Evolutionary conservation across 2,888 invertebrate genomes (phyloP).

Genomic region (Dysmachus trigonus): DNA sequence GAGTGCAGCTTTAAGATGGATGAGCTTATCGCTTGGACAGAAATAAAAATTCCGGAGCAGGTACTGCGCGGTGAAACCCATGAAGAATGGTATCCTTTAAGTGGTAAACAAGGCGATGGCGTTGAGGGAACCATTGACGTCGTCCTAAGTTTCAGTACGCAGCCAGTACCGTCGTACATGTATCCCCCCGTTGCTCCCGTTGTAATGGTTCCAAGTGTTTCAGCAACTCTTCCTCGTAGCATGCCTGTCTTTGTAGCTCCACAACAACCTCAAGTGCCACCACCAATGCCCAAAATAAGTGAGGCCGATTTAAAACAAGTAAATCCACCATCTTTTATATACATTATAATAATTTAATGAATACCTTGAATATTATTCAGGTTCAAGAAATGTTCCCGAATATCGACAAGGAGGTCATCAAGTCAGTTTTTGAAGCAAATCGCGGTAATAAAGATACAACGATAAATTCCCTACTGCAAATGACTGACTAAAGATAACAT

Average conservation of each 20-base stretch:
- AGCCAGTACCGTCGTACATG: slow-evolving; percentile 65
- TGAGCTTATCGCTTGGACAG: slow-evolving; percentile 94
- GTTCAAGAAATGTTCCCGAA: slow-evolving; percentile 97
- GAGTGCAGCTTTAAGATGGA: slow-evolving; percentile 97
- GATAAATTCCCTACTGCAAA: slow-evolving; percentile 88
- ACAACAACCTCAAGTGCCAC: slow-evolving; percentile 58
- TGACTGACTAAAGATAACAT: slow-evolving; percentile 69
- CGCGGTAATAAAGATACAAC: slow-evolving; percentile 89
- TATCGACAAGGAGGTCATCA: slow-evolving; percentile 91
- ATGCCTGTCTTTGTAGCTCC: slow-evolving; percentile 59
- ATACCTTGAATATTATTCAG: slow-evolving; percentile 63
- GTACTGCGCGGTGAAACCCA: slow-evolving; percentile 88
- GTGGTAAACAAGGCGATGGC: slow-evolving; percentile 94
- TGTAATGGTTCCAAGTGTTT: slow-evolving; percentile 73
- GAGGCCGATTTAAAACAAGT: slow-evolving; percentile 75
- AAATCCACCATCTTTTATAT: slow-evolving; percentile 44
- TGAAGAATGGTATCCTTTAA: slow-evolving; percentile 94
- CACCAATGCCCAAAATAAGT: slow-evolving; percentile 60
- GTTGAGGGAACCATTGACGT: slow-evolving; percentile 93
- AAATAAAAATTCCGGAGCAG: slow-evolving; percentile 84
- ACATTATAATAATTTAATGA: background rate
- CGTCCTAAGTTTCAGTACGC: slow-evolving; percentile 76
- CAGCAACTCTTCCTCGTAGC: slow-evolving; percentile 53
- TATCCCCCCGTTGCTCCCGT: slow-evolving; percentile 69
- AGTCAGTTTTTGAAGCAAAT: slow-evolving; percentile 89